These are phyloP conservation scores for Pogonophryne albipinna DNA, from an alignment of 2,797 vertebrate species.

Conservation along the genomic window DNA sequence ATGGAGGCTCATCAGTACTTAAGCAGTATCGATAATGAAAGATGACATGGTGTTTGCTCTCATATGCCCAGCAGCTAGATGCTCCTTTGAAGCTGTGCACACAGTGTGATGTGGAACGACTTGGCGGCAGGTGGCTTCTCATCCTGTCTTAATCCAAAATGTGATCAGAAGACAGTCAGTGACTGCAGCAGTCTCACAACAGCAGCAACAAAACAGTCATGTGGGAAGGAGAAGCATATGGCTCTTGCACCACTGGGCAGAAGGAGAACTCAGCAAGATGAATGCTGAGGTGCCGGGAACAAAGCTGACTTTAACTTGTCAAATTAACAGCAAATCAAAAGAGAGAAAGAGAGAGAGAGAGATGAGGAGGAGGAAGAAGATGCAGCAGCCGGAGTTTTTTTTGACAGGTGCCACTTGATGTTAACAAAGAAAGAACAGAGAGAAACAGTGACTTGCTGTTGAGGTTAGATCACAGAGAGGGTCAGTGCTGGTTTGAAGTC, in stretches of 20 bases:
- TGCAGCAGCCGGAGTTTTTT: constrained; percentile 56
- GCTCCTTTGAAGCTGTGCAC: constrained; percentile 54
- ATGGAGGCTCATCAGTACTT: constrained; percentile 49
- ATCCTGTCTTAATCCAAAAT: constrained; percentile 69
- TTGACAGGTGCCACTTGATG: constrained; percentile 74
- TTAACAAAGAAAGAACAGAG: constrained; percentile 59
- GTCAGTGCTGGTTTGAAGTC: constrained; percentile 52
- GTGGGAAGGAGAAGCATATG: constrained; percentile 80
- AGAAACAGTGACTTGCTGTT: constrained; percentile 38
- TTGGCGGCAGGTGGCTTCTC: constrained; percentile 75
- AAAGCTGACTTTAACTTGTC: constrained; percentile 85
- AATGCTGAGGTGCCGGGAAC: constrained; percentile 78
- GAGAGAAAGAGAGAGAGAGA: background rate
- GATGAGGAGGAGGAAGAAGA: constrained; percentile 39
- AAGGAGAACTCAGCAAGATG: constrained; percentile 77
- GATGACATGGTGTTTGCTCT: constrained; percentile 66
- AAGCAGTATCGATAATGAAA: constrained; percentile 60
- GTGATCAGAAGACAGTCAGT: constrained; percentile 76
- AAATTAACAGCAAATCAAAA: constrained; percentile 80
- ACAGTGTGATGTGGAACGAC: constrained; percentile 61
- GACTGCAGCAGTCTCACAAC: constrained; percentile 53
- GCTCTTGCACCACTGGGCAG: constrained; percentile 79
- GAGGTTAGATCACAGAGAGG: constrained; percentile 54
- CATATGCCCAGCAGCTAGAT: constrained; percentile 47
- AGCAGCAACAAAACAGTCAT: constrained; percentile 71